Base-by-base conservation (phyloP, 1,140 invertebrate genomes). In the Luehdorfia chinensis region DNA sequence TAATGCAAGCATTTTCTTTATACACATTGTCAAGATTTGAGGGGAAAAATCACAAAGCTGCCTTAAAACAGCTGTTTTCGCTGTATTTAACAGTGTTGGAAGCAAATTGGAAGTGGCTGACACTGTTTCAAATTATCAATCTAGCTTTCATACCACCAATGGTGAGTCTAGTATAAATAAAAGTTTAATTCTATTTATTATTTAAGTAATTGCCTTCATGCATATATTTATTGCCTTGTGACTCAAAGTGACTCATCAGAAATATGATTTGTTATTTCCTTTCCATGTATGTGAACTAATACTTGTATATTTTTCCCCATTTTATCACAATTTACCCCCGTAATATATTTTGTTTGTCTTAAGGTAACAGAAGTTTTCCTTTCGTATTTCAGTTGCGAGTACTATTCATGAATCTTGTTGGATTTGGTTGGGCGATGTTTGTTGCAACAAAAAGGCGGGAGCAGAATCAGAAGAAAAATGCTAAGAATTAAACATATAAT, bases 41-140 rank as follows among this genome's bases (percentile, higher is more conserved):
- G 87, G 92, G 92, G 27, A 93, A 93, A 66, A 87, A 89, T 8
- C 91, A 93, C 53, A 62, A 83, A 23, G 74, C 83, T 4, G 90
- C 93, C 3, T 14, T 88, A 1, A 83, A 88, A 59, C 90, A 92
- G 52, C 61, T 93, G 9, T 68, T 89, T 57, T 87, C 84, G 25
- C 60, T 93, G 1, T 93, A 93, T 54, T 87, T 79, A 63, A 88
- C 90, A 0, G 74, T 93, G 27, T 64, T 94, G 12, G 76, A 81
- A 50, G 89, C 92, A 8, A 94, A 93, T 79, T 92, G 91, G 89
- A 92, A 91, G 69, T 93, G 91, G 76, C 61, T 94, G 8, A 93
- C 92, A 2, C 49, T 94, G 7, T 87, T 93, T 50, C 92, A 94
- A 55, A 88, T 91, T 32, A 80, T 94, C 0, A 94, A 94, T 66